phyloP scores from a whole-genome alignment of 2,113 vertebrate genomes.

The Hemiscyllium ocellatum region DNA sequence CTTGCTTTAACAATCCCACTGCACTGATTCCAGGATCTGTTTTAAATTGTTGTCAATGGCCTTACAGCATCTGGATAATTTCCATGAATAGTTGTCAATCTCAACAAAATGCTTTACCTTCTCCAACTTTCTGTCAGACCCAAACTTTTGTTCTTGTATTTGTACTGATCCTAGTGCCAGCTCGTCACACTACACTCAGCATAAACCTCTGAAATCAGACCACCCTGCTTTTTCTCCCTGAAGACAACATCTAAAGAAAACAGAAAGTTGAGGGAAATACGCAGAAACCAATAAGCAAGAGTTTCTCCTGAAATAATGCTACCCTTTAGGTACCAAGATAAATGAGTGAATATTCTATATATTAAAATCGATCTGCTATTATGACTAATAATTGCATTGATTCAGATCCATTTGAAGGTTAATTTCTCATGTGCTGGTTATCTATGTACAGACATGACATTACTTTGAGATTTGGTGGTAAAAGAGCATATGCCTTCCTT shows the following conservation, averaged over 20 bases:
- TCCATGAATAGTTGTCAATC: slow-evolving; percentile 6
- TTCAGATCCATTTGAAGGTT: neutral
- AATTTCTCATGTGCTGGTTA: neutral
- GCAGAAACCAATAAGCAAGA: neutral
- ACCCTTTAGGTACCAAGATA: neutral
- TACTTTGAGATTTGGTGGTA: neutral
- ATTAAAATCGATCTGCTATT: neutral
- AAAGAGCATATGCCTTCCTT: neutral
- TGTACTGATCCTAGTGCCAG: neutral
- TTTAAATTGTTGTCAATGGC: slow-evolving; percentile 10
- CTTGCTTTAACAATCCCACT: neutral
- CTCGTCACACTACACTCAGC: neutral
- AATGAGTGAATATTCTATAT: neutral
- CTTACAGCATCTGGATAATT: neutral
- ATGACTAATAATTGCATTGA: neutral
- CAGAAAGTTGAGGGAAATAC: neutral
- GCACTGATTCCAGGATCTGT: neutral
- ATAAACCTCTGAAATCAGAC: neutral
- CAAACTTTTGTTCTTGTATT: neutral
- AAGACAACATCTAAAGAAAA: neutral
- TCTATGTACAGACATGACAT: neutral
- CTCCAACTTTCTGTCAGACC: neutral
- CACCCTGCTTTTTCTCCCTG: slow-evolving; percentile 12
- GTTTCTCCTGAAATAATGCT: neutral
- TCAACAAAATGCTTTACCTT: neutral